A percentile compares a stretch with the other conserved stretches of the same genome.
Conservation (phyloP, 2,888 invertebrate species). For the Altica lythri region DNA sequence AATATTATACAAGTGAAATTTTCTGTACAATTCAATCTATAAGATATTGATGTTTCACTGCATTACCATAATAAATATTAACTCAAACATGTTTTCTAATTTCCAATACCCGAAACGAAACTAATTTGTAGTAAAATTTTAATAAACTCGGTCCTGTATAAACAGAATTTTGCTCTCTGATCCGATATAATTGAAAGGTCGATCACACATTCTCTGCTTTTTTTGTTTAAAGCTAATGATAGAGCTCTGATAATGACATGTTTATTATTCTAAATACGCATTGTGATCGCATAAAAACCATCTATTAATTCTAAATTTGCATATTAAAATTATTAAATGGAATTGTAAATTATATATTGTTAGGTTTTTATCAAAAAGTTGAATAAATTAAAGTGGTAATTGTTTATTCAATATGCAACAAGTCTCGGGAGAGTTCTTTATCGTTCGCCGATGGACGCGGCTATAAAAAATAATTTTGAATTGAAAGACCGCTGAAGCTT, state of each 20-base stretch:
- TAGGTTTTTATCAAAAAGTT: conserved; percentile 39
- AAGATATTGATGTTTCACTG: no score
- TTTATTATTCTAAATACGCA: conserved; percentile 35
- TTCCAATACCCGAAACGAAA: no score
- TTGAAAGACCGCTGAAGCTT: neutral
- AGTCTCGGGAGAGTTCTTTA: neutral
- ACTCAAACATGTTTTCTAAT: no score
- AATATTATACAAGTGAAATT: no score
- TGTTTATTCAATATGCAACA: conserved; percentile 1
- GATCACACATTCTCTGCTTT: conserved; percentile 8
- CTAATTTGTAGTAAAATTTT: no score
- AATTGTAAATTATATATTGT: conserved; percentile 53
- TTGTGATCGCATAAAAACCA: conserved; percentile 38
- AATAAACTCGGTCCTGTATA: no score
- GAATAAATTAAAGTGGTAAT: conserved; percentile 30
- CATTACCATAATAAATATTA: no score
- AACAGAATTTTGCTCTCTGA: neutral
- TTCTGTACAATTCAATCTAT: no score
- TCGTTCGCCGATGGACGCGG: neutral
- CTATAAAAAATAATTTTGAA: conserved; percentile 2
- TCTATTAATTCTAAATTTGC: conserved; percentile 48
- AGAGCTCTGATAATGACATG: conserved; percentile 20
- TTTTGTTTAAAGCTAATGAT: conserved; percentile 19
- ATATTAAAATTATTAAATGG: conserved; percentile 49
- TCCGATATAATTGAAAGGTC: conserved; percentile 11